phyloP scores from a whole-genome alignment of 1,140 invertebrate genomes.

The Heterodera schachtii region DNA sequence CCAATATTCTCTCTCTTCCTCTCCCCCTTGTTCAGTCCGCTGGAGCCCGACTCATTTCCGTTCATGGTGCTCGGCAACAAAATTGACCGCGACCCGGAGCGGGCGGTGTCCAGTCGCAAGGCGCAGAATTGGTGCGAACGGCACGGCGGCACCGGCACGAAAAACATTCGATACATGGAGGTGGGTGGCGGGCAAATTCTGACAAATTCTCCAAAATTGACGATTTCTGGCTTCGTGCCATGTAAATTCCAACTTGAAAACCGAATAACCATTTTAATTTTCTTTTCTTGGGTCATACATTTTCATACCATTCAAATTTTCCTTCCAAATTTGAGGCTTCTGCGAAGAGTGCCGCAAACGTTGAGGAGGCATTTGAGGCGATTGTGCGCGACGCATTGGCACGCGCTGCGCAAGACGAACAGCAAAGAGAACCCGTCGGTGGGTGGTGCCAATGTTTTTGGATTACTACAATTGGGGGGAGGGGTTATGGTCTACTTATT shows the following conservation, averaged over 20 bases:
- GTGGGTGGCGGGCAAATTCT: neutral
- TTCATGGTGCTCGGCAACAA: conserved; percentile 99
- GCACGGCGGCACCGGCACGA: conserved; percentile 71
- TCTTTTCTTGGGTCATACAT: conserved; percentile 65
- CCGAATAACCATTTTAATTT: too few species aligned
- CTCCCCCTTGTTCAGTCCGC: conserved; percentile 78
- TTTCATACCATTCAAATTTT: neutral
- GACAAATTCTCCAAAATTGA: too few species aligned
- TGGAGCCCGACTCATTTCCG: conserved; percentile 97
- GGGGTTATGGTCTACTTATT: too few species aligned
- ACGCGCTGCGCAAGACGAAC: conserved; percentile 45
- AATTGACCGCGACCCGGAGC: conserved; percentile 87
- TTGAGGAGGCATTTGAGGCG: conserved; percentile 49
- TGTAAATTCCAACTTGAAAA: too few species aligned
- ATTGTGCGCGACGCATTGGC: conserved; percentile 51
- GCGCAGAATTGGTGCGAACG: conserved; percentile 97
- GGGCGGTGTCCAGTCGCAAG: conserved; percentile 87
- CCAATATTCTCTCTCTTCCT: neutral
- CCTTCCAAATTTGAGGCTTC: conserved; percentile 70
- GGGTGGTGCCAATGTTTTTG: neutral
- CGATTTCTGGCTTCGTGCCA: too few species aligned
- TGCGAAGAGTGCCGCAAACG: conserved; percentile 48
- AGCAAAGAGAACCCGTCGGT: neutral
- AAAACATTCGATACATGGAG: conserved; percentile 81
- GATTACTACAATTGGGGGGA: too few species aligned